These are phyloP conservation scores for Phycodurus eques DNA, from an alignment of 2,113 vertebrate genomes.

Conservation along the genomic window DNA sequence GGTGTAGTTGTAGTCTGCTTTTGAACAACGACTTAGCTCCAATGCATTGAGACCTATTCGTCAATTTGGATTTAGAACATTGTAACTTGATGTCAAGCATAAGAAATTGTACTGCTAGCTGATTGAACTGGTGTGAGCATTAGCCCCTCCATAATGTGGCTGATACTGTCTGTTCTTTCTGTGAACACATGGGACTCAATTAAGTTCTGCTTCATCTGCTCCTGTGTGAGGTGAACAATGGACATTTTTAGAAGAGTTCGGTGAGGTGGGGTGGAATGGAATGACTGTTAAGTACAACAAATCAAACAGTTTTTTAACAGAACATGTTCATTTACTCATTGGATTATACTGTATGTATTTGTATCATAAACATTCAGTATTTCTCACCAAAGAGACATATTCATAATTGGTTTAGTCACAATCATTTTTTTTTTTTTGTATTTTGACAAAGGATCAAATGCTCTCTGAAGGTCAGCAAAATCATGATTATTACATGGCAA, in stretches of 20 bases:
- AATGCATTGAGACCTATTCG: not conserved
- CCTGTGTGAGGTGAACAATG: constrained; percentile 67
- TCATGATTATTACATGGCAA: not conserved
- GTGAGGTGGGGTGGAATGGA: constrained; percentile 28
- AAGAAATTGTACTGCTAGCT: not conserved
- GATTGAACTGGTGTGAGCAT: constrained; percentile 40
- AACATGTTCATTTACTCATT: not conserved
- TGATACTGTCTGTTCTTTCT: constrained; percentile 72
- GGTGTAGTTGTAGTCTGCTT: not conserved
- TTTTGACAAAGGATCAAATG: not conserved
- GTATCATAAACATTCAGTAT: not conserved
- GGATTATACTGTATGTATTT: not conserved
- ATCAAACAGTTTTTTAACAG: not conserved
- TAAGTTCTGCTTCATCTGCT: constrained; percentile 70
- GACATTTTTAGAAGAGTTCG: constrained; percentile 40
- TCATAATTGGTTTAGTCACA: not conserved
- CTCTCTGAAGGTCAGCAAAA: not conserved
- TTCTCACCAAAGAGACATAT: not conserved
- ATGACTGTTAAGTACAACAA: constrained; percentile 1
- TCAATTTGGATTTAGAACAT: not conserved
- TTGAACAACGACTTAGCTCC: not conserved
- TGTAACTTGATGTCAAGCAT: not conserved
- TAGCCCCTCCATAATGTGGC: constrained; percentile 59
- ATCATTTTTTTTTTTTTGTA: not conserved
- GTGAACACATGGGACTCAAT: constrained; percentile 68